Percentiles rank a stretch among this genome's conserved stretches.
Conservation (phyloP, 2,888 invertebrate genomes). For the Pseudeuparius sepicola region DNA sequence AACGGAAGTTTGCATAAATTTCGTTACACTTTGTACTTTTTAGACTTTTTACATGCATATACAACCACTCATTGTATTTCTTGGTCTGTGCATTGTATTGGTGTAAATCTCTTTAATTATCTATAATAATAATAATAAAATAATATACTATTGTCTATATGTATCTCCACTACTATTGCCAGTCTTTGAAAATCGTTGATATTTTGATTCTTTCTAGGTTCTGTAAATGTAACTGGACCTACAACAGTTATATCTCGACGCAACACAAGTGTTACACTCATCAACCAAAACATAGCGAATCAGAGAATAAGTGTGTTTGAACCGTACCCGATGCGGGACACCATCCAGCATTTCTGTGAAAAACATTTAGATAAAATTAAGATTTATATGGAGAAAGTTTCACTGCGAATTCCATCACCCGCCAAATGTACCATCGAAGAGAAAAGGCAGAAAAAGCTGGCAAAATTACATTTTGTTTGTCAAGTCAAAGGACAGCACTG, state of each 20-base stretch:
- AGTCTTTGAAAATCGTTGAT: background rate
- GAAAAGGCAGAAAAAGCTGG: constrained; percentile 74
- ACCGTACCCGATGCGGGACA: constrained; percentile 84
- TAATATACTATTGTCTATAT: no score
- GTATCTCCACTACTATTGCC: no score
- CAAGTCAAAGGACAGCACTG: constrained; percentile 77
- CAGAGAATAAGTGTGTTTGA: constrained; percentile 75
- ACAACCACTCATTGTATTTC: no score
- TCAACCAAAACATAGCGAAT: constrained; percentile 40
- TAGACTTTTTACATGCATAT: no score
- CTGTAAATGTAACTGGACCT: constrained; percentile 49
- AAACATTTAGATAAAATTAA: constrained; percentile 89
- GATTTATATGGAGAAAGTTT: constrained; percentile 80
- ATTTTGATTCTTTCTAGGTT: constrained; percentile 24
- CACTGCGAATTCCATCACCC: constrained; percentile 76
- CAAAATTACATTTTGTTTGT: constrained; percentile 83
- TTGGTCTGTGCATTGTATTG: no score
- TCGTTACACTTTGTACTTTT: no score
- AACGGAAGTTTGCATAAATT: no score
- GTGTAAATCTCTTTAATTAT: no score
- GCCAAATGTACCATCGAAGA: constrained; percentile 91
- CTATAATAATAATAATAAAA: no score
- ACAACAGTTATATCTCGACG: constrained; percentile 51
- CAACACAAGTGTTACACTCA: constrained; percentile 69
- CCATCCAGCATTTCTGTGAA: constrained; percentile 92